These are phyloP conservation scores for Synodontis membranacea DNA, from an alignment of 2,113 vertebrate genomes.

Conservation along the genomic window DNA sequence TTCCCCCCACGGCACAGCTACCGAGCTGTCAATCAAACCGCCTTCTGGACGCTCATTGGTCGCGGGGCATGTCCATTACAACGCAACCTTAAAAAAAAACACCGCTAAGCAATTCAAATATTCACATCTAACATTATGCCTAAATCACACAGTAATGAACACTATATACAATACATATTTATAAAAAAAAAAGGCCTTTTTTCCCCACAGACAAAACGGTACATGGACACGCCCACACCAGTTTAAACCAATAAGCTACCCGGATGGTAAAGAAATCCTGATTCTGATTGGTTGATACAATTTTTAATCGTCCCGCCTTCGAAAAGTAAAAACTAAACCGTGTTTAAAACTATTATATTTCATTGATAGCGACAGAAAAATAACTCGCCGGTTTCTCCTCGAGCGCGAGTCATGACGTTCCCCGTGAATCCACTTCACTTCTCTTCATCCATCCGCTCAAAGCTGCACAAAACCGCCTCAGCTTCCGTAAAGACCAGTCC, in stretches of 20 bases:
- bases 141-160: neutral
- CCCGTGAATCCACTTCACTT: neutral
- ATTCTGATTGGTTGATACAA: constrained; percentile 26
- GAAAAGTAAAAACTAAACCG: constrained; percentile 21
- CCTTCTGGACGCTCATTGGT: constrained; percentile 62
- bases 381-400: constrained; percentile 26
- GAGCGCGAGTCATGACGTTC: constrained; percentile 2
- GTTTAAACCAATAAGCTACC: constrained; percentile 17
- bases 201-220: neutral
- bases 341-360: neutral
- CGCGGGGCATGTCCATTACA: constrained; percentile 41
- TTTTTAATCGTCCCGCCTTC: constrained; percentile 25
- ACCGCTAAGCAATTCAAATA: neutral
- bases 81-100: neutral
- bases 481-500: neutral
- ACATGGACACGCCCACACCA: neutral
- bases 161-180: neutral
- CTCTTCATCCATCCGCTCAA: neutral
- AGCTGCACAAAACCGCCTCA: neutral
- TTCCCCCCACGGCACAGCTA: constrained; percentile 70
- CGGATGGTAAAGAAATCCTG: neutral
- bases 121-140: neutral
- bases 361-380: neutral
- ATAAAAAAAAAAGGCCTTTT: neutral
- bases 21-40: constrained; percentile 62